A percentile compares a stretch with the other conserved stretches of the same genome.
phyloP scores from a whole-genome alignment of 2,113 vertebrate genomes.

The Plotosus lineatus region DNA sequence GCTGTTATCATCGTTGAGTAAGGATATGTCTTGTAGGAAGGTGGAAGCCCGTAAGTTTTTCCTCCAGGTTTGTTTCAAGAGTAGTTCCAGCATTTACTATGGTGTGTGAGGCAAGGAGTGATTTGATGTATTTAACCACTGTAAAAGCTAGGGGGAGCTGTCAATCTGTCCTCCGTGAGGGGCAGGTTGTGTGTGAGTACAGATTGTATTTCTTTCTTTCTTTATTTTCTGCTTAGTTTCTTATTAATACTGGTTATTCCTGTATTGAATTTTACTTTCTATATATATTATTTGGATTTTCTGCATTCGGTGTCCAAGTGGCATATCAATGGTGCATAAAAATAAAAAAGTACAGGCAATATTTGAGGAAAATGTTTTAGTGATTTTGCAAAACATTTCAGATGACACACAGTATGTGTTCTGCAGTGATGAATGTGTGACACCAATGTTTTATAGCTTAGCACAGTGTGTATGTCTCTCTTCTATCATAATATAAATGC shows the following conservation, averaged over 20 bases:
- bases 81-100: not conserved
- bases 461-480: not conserved
- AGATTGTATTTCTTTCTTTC: not conserved
- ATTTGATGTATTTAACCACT: slow-evolving; percentile 44
- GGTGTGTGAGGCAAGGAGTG: slow-evolving; percentile 3
- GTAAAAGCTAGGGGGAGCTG: slow-evolving; percentile 63
- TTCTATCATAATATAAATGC: not conserved
- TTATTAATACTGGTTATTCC: slow-evolving; percentile 16
- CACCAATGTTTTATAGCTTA: slow-evolving; percentile 5
- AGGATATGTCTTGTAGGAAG: not conserved
- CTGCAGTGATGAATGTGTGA: slow-evolving; percentile 5
- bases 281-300: not conserved
- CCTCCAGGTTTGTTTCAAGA: not conserved
- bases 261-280: slow-evolving; percentile 10
- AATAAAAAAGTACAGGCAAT: not conserved
- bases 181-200: slow-evolving; percentile 26
- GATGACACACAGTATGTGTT: not conserved
- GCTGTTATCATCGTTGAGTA: slow-evolving; percentile 22
- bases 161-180: slow-evolving; percentile 54
- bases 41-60: not conserved
- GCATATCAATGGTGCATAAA: not conserved
- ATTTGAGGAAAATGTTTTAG: not conserved
- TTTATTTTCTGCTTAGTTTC: too few species aligned
- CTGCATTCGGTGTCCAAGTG: too few species aligned
- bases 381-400: not conserved